These are phyloP conservation scores for Hemiprocne comata DNA, from an alignment of 2,113 vertebrate species.

Conservation along the genomic window DNA sequence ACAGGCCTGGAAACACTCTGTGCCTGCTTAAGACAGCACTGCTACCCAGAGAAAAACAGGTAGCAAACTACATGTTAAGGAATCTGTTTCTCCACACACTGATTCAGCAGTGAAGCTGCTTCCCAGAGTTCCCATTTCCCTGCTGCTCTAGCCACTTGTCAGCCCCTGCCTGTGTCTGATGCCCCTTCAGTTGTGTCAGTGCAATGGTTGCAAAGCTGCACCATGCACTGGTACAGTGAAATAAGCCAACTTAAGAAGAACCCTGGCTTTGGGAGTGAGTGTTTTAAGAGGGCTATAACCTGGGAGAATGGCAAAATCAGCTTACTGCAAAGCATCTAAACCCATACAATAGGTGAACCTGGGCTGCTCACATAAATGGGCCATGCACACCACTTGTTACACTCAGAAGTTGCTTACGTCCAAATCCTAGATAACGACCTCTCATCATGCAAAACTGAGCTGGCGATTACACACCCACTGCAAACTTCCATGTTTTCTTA, in stretches of 20 bases:
- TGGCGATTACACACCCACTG: not conserved
- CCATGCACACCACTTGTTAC: not conserved
- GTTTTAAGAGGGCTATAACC: not conserved
- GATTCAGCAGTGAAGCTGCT: not conserved
- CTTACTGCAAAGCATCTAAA: not conserved
- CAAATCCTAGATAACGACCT: not conserved
- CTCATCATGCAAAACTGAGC: not conserved
- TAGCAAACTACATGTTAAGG: not conserved
- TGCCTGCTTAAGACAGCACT: not conserved
- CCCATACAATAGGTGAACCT: not conserved
- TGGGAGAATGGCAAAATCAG: not conserved
- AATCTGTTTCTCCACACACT: not conserved
- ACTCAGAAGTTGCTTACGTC: not conserved
- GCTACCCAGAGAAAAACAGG: not conserved
- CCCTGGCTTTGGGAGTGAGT: not conserved
- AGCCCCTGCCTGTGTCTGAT: not conserved
- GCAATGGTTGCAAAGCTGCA: not conserved
- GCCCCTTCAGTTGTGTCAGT: not conserved
- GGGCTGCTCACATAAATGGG: not conserved
- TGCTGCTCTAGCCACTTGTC: not conserved
- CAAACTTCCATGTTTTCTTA: not conserved
- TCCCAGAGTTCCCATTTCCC: fast-evolving
- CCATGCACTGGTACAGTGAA: not conserved
- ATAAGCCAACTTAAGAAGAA: not conserved
- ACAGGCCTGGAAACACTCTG: not conserved